phyloP scores from a whole-genome alignment of 2,797 vertebrate genomes.

The Scleropages formosus region DNA sequence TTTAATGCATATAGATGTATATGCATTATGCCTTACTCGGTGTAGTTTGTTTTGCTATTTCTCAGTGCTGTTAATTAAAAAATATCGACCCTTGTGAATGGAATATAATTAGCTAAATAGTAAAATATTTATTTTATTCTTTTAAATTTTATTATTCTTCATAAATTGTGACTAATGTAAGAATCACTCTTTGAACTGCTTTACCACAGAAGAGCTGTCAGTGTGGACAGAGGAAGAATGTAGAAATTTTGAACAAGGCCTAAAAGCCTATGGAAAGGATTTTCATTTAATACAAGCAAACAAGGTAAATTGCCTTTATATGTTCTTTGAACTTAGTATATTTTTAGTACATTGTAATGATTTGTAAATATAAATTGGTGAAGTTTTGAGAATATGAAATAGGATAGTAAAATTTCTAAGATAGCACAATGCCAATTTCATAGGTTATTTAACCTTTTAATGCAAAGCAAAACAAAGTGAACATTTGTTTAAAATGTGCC shows the following conservation, averaged over 20 bases:
- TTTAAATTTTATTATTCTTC: too few species aligned
- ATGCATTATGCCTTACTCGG: too few species aligned
- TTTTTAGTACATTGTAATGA: neutral
- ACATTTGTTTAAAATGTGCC: neutral
- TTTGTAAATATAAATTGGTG: neutral
- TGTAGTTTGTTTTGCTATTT: too few species aligned
- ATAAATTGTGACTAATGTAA: neutral
- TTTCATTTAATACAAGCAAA: conserved; percentile 95
- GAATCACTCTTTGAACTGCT: neutral
- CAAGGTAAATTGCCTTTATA: conserved; percentile 74
- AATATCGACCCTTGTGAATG: too few species aligned
- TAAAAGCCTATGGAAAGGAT: conserved; percentile 94
- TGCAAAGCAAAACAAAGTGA: neutral
- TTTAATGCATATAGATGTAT: too few species aligned
- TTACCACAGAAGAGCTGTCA: conserved; percentile 83
- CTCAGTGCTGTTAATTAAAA: too few species aligned
- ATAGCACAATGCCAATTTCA: too few species aligned
- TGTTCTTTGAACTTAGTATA: neutral
- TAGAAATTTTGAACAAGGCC: conserved; percentile 91
- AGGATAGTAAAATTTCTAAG: neutral
- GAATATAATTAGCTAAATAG: too few species aligned
- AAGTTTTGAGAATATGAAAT: neutral
- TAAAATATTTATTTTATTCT: too few species aligned
- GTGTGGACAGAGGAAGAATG: conserved; percentile 97
- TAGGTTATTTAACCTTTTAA: neutral